Conservation (phyloP, 1,140 invertebrate species). For the Oreohelix idahoensis region DNA sequence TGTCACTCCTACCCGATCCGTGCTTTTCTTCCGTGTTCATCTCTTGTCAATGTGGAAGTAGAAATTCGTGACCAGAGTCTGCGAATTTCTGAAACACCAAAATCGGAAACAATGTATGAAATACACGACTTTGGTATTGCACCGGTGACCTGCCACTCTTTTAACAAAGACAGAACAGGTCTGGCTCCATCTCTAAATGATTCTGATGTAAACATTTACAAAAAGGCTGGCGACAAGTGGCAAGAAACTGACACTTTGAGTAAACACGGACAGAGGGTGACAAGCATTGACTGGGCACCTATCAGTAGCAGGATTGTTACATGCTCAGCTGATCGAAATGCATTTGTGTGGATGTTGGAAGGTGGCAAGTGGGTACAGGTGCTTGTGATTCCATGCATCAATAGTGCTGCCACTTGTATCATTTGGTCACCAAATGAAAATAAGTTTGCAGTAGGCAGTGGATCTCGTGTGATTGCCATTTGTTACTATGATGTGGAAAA, state of each 20-base stretch:
- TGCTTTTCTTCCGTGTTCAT: slow-evolving; percentile 1
- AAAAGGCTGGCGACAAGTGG: slow-evolving; percentile 81
- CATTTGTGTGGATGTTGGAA: slow-evolving; percentile 93
- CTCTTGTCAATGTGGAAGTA: not conserved
- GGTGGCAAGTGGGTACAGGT: slow-evolving; percentile 96
- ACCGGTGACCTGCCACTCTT: slow-evolving; percentile 96
- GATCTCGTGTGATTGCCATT: slow-evolving; percentile 93
- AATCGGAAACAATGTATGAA: slow-evolving; percentile 76
- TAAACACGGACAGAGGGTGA: slow-evolving; percentile 96
- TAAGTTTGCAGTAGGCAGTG: slow-evolving; percentile 99
- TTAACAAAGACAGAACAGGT: slow-evolving; percentile 91
- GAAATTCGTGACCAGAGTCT: slow-evolving; percentile 90
- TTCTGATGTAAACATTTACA: slow-evolving; percentile 96
- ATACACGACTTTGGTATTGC: slow-evolving; percentile 90
- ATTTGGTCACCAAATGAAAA: slow-evolving; percentile 99
- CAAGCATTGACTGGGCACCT: slow-evolving; percentile 98
- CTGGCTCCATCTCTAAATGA: slow-evolving; percentile 95
- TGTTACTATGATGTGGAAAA: slow-evolving; percentile 99
- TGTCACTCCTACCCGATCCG: not conserved
- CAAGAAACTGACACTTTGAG: slow-evolving; percentile 86
- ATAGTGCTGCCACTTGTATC: slow-evolving; percentile 97
- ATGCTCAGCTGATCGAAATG: slow-evolving; percentile 97
- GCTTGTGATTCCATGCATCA: slow-evolving; percentile 94
- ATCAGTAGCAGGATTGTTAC: slow-evolving; percentile 98
- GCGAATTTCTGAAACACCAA: slow-evolving; percentile 72